These are phyloP conservation scores for Mya arenaria DNA, from an alignment of 1,140 invertebrate species.

Conservation along the genomic window DNA sequence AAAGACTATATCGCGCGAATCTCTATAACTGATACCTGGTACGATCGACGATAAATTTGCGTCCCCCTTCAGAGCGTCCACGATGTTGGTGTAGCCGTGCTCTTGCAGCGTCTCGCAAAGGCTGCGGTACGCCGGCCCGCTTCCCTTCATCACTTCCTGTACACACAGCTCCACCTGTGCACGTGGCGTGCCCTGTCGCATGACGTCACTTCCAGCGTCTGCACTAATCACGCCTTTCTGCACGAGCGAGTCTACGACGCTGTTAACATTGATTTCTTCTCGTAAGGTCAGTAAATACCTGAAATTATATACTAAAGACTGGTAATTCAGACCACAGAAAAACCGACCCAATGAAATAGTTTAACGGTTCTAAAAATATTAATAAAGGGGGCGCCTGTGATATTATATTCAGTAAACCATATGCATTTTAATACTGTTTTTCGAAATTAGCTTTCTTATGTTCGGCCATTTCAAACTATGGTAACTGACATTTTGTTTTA, in stretches of 20 bases:
- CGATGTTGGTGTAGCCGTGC: slow-evolving; percentile 46
- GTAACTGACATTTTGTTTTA: neutral
- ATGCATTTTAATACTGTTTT: neutral
- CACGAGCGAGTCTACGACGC: slow-evolving; percentile 41
- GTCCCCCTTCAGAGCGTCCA: slow-evolving; percentile 31
- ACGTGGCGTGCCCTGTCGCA: slow-evolving; percentile 37
- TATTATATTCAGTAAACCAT: neutral
- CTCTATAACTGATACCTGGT: too few relatives aligned
- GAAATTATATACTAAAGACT: too few relatives aligned
- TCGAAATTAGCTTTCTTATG: neutral
- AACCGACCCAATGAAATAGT: neutral
- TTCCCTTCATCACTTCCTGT: slow-evolving; percentile 48
- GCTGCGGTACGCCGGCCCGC: slow-evolving; percentile 23
- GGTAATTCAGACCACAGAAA: too few relatives aligned
- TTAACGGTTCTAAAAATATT: neutral
- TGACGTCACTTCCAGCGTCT: slow-evolving; percentile 47
- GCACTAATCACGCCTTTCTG: slow-evolving; percentile 45
- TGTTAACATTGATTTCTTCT: slow-evolving; percentile 46
- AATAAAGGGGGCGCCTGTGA: neutral
- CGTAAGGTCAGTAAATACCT: slow-evolving; percentile 49
- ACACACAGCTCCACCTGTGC: slow-evolving; percentile 52
- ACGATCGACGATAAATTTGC: slow-evolving; percentile 1
- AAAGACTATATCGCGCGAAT: too few relatives aligned
- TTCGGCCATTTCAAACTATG: neutral
- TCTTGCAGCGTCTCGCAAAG: slow-evolving; percentile 48